Evolutionary conservation across 2,797 vertebrate species (phyloP).

Genomic region (Delichon dasypus): DNA sequence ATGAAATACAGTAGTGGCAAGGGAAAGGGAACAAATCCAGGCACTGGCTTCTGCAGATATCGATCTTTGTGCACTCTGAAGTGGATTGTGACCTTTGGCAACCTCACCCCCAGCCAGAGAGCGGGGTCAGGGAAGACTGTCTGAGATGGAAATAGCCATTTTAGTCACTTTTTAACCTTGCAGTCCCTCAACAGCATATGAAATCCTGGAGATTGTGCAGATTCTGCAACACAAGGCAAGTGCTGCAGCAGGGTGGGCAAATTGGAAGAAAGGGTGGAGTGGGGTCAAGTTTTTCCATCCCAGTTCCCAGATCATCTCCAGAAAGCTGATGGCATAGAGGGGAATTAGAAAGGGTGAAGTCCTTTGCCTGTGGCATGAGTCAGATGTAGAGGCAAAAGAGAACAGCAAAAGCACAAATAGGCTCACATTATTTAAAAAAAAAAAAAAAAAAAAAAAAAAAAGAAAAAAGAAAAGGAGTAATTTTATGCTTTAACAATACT

Average conservation of each 20-base stretch:
- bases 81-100: not conserved
- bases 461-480: not conserved
- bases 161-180: not conserved
- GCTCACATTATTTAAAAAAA: not conserved
- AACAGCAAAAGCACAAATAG: not conserved
- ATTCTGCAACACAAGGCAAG: not conserved
- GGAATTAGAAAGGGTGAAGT: not conserved
- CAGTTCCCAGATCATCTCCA: not conserved
- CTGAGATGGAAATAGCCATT: not conserved
- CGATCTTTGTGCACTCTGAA: not conserved
- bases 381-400: not conserved
- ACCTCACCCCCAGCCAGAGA: not conserved
- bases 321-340: not conserved
- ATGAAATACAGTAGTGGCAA: not conserved
- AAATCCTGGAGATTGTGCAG: not conserved
- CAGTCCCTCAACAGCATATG: not conserved
- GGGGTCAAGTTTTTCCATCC: not conserved
- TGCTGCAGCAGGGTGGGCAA: not conserved
- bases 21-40: not conserved
- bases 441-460: not conserved
- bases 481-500: constrained; percentile 43
- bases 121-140: not conserved
- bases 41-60: not conserved
- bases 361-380: not conserved
- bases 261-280: not conserved